Conservation (phyloP, 1,140 invertebrate species). For the Drosophila miranda region DNA sequence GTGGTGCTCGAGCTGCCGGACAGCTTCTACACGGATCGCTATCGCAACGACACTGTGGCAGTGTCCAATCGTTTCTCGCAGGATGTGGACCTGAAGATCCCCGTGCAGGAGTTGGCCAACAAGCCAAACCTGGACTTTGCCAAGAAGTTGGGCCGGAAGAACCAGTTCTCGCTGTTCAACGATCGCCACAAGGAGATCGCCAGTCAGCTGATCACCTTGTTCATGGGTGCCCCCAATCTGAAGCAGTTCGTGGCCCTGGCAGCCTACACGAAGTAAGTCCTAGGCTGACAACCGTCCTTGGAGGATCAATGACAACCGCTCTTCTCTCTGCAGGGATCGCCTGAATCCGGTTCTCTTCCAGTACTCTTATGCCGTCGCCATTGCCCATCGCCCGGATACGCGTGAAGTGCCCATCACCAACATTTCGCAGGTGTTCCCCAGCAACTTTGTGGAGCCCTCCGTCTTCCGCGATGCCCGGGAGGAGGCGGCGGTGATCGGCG, state of each 20-base stretch:
- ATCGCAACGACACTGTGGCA: slow-evolving; percentile 66
- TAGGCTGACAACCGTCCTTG: too few species aligned
- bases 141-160: slow-evolving; percentile 42
- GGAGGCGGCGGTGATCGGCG: slow-evolving; percentile 74
- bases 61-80: slow-evolving; percentile 84
- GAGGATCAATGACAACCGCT: not conserved
- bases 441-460: slow-evolving; percentile 84
- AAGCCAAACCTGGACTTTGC: slow-evolving; percentile 70
- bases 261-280: slow-evolving; percentile 71
- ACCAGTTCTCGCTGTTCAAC: slow-evolving; percentile 85
- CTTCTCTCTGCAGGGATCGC: slow-evolving; percentile 70
- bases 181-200: slow-evolving; percentile 84
- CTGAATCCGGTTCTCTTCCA: slow-evolving; percentile 83
- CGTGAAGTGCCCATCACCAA: slow-evolving; percentile 83
- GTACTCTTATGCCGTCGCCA: slow-evolving; percentile 77
- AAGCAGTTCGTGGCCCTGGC: slow-evolving; percentile 67
- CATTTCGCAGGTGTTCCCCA: slow-evolving; percentile 84
- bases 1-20: slow-evolving; percentile 85
- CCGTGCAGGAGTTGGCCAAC: slow-evolving; percentile 82
- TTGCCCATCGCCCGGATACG: slow-evolving; percentile 83
- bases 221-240: slow-evolving; percentile 78
- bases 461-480: slow-evolving; percentile 84
- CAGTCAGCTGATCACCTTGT: slow-evolving; percentile 83
- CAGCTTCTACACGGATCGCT: slow-evolving; percentile 77
- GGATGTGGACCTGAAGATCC: slow-evolving; percentile 81